phyloP scores from a whole-genome alignment of 2,113 vertebrate genomes.

The Halcyon malimbica region DNA sequence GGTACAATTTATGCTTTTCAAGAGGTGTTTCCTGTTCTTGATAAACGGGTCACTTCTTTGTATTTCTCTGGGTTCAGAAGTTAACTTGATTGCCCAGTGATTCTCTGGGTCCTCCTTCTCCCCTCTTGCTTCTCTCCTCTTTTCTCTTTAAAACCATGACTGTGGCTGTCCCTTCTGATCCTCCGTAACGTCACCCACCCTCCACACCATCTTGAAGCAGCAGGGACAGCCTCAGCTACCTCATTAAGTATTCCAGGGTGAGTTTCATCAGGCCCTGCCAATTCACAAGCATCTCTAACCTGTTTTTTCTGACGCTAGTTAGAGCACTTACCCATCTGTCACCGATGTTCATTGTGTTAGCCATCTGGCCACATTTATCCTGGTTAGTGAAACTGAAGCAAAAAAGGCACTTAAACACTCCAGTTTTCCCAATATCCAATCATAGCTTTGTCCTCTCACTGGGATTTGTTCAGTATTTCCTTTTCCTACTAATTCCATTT shows the following conservation, averaged over 20 bases:
- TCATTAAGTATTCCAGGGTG: constrained; percentile 58
- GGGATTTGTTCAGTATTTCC: not conserved
- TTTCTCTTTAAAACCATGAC: not conserved
- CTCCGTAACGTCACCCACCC: not conserved
- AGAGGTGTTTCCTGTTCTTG: not conserved
- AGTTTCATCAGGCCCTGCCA: constrained; percentile 44
- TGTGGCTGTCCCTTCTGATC: not conserved
- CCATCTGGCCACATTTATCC: constrained; percentile 61
- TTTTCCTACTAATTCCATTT: not conserved
- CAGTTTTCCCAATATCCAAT: not conserved
- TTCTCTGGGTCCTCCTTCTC: not conserved
- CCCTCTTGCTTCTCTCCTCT: not conserved
- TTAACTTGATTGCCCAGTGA: not conserved
- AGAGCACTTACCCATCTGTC: constrained; percentile 68
- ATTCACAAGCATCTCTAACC: constrained; percentile 61
- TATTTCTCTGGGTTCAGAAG: not conserved
- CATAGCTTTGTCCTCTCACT: not conserved
- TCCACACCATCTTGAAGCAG: not conserved
- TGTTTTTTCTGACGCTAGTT: constrained; percentile 58
- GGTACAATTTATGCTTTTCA: not conserved
- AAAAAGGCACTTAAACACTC: constrained; percentile 40
- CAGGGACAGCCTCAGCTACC: not conserved
- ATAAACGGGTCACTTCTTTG: not conserved
- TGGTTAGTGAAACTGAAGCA: constrained; percentile 9
- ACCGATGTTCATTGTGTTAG: constrained; percentile 59